Evolutionary conservation across 2,797 vertebrate genomes (phyloP), one percentile per base, ranked within the genome.

Genomic region (Clamator glandarius): DNA sequence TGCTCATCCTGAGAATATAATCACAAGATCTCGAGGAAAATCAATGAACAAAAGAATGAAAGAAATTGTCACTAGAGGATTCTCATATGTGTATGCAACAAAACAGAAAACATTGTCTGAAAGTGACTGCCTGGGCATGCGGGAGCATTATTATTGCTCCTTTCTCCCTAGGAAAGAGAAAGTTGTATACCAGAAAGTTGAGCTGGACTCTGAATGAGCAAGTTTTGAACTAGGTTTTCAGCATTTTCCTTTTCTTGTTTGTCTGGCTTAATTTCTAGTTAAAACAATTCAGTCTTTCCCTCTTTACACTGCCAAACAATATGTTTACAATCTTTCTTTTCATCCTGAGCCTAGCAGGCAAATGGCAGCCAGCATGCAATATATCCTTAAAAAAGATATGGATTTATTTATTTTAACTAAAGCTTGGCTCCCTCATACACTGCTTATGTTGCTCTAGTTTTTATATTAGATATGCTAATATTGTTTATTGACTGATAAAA

Each of bases 41-140:
- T 93, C 82, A 92, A 54, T 87, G 68, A 93, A 83, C 8, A 87
- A 90, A 96, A 63, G 42, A 20, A 62, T 63, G 44, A 68, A 66
- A 88, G 14, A 83, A 96, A 73, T 51, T 90, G 61, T 50, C 84
- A 83, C 28, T 36, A 84, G 41, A 75, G 41, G 8, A 28, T 84
- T 52, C 28, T 81, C 39, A 18, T 63, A 25, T 63, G 16, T 50
- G 16, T 41, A 48, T 0, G 0, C n/a, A 79, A n/a, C 12, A 29
- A 62, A 83, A 33, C 15, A 44, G 50, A 91, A 82, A 79, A 82
- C 2, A 0, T 12, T 83, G 20, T 1, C 42, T 90, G 39, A 67
- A 70, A 84, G 36, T 59, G 25, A 28, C 59, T 90, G 76, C 44
- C 25, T 67, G 58, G 26, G 6, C 41, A 81, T 25, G 54, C 63